Evolutionary conservation across 2,888 invertebrate species (phyloP).

Genomic region (Helicoverpa assulta): DNA sequence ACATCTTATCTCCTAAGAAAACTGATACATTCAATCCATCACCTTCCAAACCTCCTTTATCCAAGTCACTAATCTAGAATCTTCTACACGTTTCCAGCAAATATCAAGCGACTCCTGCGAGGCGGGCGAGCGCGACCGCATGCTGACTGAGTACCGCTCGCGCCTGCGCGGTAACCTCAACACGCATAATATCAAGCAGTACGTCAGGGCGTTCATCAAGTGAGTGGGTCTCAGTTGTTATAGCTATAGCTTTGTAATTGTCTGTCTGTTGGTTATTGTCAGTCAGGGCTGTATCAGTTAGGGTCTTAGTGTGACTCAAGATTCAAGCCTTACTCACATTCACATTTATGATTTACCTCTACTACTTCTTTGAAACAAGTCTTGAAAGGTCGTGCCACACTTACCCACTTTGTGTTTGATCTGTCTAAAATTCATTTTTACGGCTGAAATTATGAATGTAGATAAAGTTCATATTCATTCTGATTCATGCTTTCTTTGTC

Average conservation of each 20-base stretch:
- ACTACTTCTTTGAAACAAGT: too few species aligned
- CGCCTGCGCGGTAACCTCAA: conserved; percentile 94
- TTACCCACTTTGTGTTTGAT: too few species aligned
- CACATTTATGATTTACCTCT: too few species aligned
- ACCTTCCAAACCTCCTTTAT: background rate
- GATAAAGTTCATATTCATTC: too few species aligned
- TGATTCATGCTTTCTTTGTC: too few species aligned
- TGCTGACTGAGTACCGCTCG: conserved; percentile 94
- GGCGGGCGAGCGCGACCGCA: conserved; percentile 92
- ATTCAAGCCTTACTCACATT: too few species aligned
- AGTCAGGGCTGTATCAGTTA: background rate
- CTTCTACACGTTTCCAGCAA: conserved; percentile 72
- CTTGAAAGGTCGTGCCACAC: too few species aligned
- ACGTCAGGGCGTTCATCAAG: conserved; percentile 96
- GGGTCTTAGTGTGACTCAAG: too few species aligned
- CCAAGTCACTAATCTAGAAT: background rate
- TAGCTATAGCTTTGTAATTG: background rate
- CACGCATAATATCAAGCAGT: conserved; percentile 94
- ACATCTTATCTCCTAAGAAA: background rate
- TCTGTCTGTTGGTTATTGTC: background rate
- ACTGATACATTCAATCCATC: background rate
- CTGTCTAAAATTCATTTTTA: too few species aligned
- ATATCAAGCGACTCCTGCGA: conserved; percentile 81
- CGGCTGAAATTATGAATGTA: too few species aligned
- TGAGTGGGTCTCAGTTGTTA: conserved; percentile 81